These are phyloP conservation scores for Elaeidobius kamerunicus DNA, from an alignment of 2,888 invertebrate genomes.

Conservation along the genomic window DNA sequence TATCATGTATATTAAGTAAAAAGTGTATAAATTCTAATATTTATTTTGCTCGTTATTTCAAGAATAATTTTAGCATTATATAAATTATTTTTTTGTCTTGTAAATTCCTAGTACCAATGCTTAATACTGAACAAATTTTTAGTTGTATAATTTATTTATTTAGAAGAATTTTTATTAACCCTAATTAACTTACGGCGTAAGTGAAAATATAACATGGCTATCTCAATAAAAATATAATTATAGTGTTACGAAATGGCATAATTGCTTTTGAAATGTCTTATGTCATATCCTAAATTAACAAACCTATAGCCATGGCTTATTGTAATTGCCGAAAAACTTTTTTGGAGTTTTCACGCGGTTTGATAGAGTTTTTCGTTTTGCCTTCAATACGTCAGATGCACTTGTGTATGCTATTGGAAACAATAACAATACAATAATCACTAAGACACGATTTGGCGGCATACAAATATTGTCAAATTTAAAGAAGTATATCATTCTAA, in stretches of 20 bases:
- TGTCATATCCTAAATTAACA: neutral
- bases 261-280: neutral
- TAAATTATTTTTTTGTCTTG: too few species aligned
- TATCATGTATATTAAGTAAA: slow-evolving; percentile 18
- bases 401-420: neutral
- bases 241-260: neutral
- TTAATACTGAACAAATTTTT: neutral
- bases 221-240: neutral
- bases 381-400: slow-evolving; percentile 9
- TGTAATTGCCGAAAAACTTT: neutral
- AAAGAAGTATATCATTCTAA: too few species aligned
- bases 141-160: neutral
- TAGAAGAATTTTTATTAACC: neutral
- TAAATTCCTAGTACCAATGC: too few species aligned
- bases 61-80: neutral
- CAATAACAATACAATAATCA: too few species aligned
- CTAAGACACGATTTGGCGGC: too few species aligned
- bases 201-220: neutral
- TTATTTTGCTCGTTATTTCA: neutral
- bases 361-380: slow-evolving; percentile 10
- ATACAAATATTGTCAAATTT: too few species aligned
- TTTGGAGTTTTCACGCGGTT: slow-evolving; percentile 1
- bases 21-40: slow-evolving; percentile 3
- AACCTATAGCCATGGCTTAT: neutral
- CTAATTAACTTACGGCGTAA: neutral